These are phyloP conservation scores for Sphaerophoria taeniata DNA, from an alignment of 2,888 invertebrate species.

Conservation along the genomic window DNA sequence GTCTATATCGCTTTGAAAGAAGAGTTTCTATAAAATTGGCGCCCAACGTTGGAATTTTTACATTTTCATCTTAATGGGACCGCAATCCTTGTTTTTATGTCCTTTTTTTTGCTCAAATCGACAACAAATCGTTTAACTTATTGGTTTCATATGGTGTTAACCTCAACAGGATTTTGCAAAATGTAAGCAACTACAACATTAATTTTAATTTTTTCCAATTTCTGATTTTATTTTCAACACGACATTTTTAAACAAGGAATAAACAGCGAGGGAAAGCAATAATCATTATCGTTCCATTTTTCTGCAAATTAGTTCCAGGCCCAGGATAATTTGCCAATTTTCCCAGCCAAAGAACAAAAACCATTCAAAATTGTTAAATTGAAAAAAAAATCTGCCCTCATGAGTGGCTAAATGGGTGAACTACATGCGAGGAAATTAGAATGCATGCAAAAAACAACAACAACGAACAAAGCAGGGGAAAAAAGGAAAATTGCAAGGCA, in stretches of 20 bases:
- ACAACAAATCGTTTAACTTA: too few species aligned
- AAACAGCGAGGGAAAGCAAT: not conserved
- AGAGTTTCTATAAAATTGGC: too few species aligned
- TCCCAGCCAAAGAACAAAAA: not conserved
- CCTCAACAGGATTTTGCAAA: too few species aligned
- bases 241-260: not conserved
- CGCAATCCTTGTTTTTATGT: too few species aligned
- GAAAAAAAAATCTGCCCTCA: not conserved
- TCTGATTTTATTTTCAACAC: not conserved
- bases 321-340: slow-evolving; percentile 21
- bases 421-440: slow-evolving; percentile 2
- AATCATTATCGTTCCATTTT: not conserved
- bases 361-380: not conserved
- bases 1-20: too few species aligned
- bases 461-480: not conserved
- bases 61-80: too few species aligned
- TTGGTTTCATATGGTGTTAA: too few species aligned
- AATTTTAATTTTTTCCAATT: too few species aligned
- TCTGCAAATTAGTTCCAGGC: not conserved
- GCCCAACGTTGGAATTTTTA: too few species aligned
- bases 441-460: not conserved
- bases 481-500: not conserved
- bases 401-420: not conserved
- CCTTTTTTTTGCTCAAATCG: too few species aligned
- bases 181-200: too few species aligned